These are phyloP conservation scores for Paraescarpia echinospica DNA, from an alignment of 1,140 invertebrate species.

Conservation along the genomic window DNA sequence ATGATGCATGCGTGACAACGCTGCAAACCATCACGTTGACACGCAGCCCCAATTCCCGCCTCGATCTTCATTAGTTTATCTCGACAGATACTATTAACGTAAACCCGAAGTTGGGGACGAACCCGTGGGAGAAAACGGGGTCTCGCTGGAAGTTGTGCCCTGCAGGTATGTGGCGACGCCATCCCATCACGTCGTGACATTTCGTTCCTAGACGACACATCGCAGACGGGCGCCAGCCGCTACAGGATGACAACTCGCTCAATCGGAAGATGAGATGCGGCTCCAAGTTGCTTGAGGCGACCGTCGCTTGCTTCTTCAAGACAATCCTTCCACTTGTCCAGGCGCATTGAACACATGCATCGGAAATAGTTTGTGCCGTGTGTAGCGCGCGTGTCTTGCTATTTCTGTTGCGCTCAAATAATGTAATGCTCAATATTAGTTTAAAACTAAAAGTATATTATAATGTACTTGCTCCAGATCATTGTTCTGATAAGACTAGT, in stretches of 20 bases:
- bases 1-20: background rate
- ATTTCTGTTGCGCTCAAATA: no score
- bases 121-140: background rate
- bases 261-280: background rate
- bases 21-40: background rate
- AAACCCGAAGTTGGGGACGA: background rate
- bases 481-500: no score
- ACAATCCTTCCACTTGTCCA: no score
- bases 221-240: background rate
- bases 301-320: background rate
- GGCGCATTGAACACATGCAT: no score
- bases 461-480: no score
- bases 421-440: no score
- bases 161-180: background rate
- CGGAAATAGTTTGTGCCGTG: no score
- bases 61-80: conserved; percentile 6
- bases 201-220: background rate
- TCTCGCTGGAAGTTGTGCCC: background rate
- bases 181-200: background rate
- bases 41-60: background rate
- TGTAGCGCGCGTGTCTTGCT: no score
- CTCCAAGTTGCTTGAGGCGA: background rate
- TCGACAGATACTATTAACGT: background rate
- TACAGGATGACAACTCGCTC: background rate
- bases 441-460: no score